A percentile compares a stretch with the other conserved stretches of the same genome.
These are phyloP conservation scores for Ophion costatus DNA, from an alignment of 2,888 invertebrate genomes.

Conservation along the genomic window DNA sequence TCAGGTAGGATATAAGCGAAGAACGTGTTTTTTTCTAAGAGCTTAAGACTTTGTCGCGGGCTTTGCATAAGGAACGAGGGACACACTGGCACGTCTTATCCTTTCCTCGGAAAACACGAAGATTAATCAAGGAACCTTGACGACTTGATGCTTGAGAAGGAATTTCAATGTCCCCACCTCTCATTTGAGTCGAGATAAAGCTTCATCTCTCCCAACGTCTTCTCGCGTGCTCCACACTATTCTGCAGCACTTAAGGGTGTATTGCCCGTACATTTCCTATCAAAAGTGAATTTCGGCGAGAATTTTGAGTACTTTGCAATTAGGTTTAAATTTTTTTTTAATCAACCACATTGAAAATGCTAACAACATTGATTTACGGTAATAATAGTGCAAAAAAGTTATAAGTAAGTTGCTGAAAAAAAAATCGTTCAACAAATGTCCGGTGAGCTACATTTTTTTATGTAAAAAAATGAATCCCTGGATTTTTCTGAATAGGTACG, in stretches of 20 bases:
- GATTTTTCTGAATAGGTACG: too few relatives aligned
- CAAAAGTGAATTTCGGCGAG: too few relatives aligned
- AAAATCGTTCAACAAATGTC: too few relatives aligned
- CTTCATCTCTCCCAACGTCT: slow-evolving; percentile 13
- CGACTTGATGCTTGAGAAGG: slow-evolving; percentile 68
- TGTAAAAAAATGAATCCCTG: too few relatives aligned
- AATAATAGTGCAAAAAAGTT: too few relatives aligned
- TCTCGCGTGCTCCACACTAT: slow-evolving; percentile 1
- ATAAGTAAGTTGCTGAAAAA: too few relatives aligned
- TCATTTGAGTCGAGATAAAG: slow-evolving; percentile 49
- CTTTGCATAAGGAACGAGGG: background rate
- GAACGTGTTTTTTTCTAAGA: background rate
- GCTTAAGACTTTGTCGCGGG: background rate
- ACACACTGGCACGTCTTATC: slow-evolving; percentile 32
- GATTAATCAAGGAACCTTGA: slow-evolving; percentile 67
- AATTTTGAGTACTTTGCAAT: too few relatives aligned
- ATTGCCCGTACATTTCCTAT: too few relatives aligned
- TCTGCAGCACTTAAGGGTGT: slow-evolving; percentile 1
- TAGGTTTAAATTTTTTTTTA: too few relatives aligned
- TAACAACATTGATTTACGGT: too few relatives aligned
- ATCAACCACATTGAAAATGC: too few relatives aligned
- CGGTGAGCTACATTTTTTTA: too few relatives aligned
- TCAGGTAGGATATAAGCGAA: background rate
- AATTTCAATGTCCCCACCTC: slow-evolving; percentile 68
- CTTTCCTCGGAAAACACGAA: slow-evolving; percentile 57